Base-by-base conservation (phyloP, 2,797 vertebrate genomes). In the Trematomus bernacchii region DNA sequence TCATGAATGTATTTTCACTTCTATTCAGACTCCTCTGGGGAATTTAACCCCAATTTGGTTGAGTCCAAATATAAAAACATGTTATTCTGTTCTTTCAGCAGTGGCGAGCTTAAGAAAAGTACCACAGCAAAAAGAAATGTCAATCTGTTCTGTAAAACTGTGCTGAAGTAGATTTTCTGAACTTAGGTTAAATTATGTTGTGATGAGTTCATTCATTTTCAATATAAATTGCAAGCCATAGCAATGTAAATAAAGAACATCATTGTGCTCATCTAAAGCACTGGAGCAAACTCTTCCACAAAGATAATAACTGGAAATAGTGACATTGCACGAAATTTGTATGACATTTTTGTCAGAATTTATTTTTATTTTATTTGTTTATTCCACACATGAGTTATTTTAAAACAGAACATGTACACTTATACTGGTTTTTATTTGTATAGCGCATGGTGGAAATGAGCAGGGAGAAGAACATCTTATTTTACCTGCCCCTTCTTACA, bases 1-100 rank as follows among this genome's bases (percentile, higher is more conserved):
- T 15, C 37, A 66, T 42, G 50, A 15, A 23, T 51, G 13, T 55
- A 67, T 71, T 73, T 52, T 48, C 52, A 48, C 0, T 68, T 82
- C 14, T 40, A 44, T 50, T 53, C 18, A 3, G 30, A 58, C 51
- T 59, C 13, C 76, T 67, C 3, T 44, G 15, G 55, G 52, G 44
- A 57, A 60, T 64, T 3, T 64, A 64, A 53, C 30, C 51, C 30
- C 50, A 65, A 14, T 27, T 47, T 37, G n/a, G 52, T 15, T 27
- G 10, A 52, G 21, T 16, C 44, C 19, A 69, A 10, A 72, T 68
- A 58, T 7, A 55, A 44, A 61, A 71, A 27, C 9, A 11, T 58
- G 40, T 63, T 62, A 21, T 42, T 62, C 10, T 48, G 18, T 61
- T 69, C 61, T 19, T 48, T 58, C 11, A 44, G 21, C 46, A 14